phyloP scores from a whole-genome alignment of 1,140 invertebrate species.

The Drosophila bocqueti region DNA sequence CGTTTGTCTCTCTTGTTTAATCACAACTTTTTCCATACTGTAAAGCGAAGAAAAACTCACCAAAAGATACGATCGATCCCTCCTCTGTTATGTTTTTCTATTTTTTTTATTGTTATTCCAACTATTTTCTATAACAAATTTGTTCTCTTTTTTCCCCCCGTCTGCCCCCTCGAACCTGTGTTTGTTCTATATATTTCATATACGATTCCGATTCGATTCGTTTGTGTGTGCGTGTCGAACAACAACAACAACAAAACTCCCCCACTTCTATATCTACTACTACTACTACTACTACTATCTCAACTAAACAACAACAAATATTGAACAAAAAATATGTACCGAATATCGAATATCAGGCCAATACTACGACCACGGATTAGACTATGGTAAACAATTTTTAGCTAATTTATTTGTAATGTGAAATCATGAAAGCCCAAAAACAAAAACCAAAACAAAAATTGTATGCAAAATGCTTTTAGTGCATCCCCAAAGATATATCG shows the following conservation, averaged over 20 bases:
- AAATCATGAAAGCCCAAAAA: conserved; percentile 40
- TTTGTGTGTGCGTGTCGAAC: conserved; percentile 65
- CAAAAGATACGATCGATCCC: conserved; percentile 20
- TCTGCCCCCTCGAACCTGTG: conserved; percentile 34
- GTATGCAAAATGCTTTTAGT: conserved; percentile 65
- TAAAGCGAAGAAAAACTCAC: conserved; percentile 40
- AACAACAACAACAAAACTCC: conserved; percentile 42
- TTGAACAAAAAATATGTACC: conserved; percentile 22
- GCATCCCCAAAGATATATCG: conserved; percentile 24
- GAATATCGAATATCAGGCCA: conserved; percentile 87
- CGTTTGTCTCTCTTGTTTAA: conserved; percentile 32
- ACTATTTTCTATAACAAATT: conserved; percentile 52
- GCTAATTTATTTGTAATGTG: conserved; percentile 79
- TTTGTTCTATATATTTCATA: conserved; percentile 53
- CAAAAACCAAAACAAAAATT: conserved; percentile 6
- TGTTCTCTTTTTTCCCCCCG: conserved; percentile 34
- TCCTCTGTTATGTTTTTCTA: conserved; percentile 11
- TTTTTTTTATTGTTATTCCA: conserved; percentile 25
- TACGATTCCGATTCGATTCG: conserved; percentile 51
- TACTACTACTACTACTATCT: conserved; percentile 58
- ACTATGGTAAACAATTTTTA: conserved; percentile 92
- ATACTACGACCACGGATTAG: conserved; percentile 94
- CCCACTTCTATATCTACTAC: conserved; percentile 52
- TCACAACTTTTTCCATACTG: conserved; percentile 26
- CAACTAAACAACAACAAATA: conserved; percentile 43